A percentile compares a stretch with the other conserved stretches of the same genome.
These are phyloP conservation scores for Catalaphyllia jardinei DNA, from an alignment of 64 coral and sea anemone species.

Conservation along the genomic window DNA sequence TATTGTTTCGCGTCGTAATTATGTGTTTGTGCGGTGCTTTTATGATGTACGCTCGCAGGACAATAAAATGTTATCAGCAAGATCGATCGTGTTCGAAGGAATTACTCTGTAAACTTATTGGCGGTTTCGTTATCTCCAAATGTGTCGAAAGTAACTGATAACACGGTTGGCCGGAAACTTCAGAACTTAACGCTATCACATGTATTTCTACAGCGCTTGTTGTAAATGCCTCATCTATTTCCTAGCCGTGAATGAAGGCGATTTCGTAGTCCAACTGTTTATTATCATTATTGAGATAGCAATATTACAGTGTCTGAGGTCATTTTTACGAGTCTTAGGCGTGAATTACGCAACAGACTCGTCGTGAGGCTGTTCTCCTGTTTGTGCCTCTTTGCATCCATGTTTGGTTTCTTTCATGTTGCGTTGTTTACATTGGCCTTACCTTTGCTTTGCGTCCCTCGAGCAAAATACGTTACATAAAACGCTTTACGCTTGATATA, in stretches of 20 bases:
- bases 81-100: not conserved
- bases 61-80: slow-evolving; percentile 30
- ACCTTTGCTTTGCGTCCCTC: not conserved
- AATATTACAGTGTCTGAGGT: not conserved
- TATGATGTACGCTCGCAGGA: not conserved
- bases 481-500: not conserved
- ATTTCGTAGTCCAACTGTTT: not conserved
- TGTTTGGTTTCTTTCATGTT: not conserved
- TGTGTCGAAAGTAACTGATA: slow-evolving; percentile 34
- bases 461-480: not conserved
- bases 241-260: not conserved
- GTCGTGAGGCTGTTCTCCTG: too few relatives aligned
- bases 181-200: not conserved
- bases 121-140: slow-evolving; percentile 18
- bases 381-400: not conserved
- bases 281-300: not conserved
- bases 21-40: slow-evolving; percentile 3
- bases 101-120: slow-evolving; percentile 29
- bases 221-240: not conserved
- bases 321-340: not conserved
- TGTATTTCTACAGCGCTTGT: not conserved
- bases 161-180: not conserved
- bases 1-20: slow-evolving; percentile 22
- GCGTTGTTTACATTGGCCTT: slow-evolving; percentile 18
- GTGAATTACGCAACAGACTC: not conserved